A percentile compares a stretch with the other conserved stretches of the same genome.
Conservation (phyloP, 2,797 vertebrate species). For the Hapalemur alaotrensis region DNA sequence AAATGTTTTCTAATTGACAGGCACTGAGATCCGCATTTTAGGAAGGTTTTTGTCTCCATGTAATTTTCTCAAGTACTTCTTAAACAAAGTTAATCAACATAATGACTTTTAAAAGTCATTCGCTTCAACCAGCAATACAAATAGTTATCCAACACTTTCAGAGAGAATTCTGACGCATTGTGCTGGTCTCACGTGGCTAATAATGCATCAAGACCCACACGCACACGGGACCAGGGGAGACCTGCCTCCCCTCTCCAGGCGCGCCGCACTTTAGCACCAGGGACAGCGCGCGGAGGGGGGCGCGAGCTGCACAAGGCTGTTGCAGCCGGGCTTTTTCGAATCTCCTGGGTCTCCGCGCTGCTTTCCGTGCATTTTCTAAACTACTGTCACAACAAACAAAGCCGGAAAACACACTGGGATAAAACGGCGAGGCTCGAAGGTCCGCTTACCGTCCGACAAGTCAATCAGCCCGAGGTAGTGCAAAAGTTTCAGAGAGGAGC, state of each 20-base stretch:
- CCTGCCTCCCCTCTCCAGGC: accelerated
- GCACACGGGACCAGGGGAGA: accelerated
- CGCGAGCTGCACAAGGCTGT: accelerated
- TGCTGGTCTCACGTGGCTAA: background rate
- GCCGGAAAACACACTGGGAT: background rate
- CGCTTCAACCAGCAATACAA: background rate
- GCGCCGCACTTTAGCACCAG: slow-evolving; percentile 1
- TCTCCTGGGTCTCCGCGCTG: background rate
- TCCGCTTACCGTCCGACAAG: slow-evolving; percentile 86
- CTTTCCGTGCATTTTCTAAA: slow-evolving; percentile 13
- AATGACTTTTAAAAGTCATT: background rate
- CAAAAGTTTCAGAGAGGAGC: slow-evolving; percentile 87
- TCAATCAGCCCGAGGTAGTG: slow-evolving; percentile 87
- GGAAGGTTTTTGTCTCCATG: background rate
- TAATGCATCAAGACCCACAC: background rate
- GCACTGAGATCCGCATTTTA: background rate
- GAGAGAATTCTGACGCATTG: background rate
- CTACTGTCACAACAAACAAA: slow-evolving; percentile 26
- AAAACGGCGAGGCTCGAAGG: slow-evolving; percentile 58
- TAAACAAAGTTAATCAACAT: background rate
- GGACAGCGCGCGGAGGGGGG: background rate
- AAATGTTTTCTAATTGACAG: slow-evolving; percentile 1
- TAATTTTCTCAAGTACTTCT: background rate
- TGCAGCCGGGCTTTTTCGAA: background rate
- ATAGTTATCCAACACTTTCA: background rate